phyloP scores from a whole-genome alignment of 2,888 invertebrate genomes.

The Ectropis crepuscularia region DNA sequence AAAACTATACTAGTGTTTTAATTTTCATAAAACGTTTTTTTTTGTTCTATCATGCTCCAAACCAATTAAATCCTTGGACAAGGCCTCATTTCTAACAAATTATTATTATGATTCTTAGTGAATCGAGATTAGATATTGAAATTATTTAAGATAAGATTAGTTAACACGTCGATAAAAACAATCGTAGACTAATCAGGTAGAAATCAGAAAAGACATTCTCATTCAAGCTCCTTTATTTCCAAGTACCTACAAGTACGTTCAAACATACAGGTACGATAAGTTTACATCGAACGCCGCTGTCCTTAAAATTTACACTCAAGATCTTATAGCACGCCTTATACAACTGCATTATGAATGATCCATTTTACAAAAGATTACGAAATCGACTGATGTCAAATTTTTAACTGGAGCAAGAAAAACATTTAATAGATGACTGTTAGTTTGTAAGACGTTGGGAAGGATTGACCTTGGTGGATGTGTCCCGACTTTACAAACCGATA shows the following conservation, averaged over 20 bases:
- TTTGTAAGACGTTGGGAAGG: background rate
- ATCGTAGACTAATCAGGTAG: background rate
- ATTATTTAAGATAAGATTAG: constrained; percentile 1
- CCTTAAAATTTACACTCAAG: constrained; percentile 11
- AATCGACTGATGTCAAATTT: too few relatives aligned
- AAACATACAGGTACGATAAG: constrained; percentile 28
- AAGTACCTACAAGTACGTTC: constrained; percentile 52
- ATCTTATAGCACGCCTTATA: constrained; percentile 13
- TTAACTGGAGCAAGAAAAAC: too few relatives aligned
- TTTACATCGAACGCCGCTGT: constrained; percentile 27
- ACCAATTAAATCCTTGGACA: too few relatives aligned
- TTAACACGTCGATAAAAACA: background rate
- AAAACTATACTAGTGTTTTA: too few relatives aligned
- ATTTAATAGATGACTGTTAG: too few relatives aligned
- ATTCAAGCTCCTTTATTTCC: constrained; percentile 82
- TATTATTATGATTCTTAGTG: too few relatives aligned
- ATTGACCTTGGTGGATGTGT: background rate
- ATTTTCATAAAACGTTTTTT: too few relatives aligned
- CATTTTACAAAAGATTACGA: constrained; percentile 8
- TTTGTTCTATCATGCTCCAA: too few relatives aligned
- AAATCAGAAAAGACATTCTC: constrained; percentile 32
- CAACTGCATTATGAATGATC: constrained; percentile 2
- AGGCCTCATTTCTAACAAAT: too few relatives aligned
- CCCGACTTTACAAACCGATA: background rate
- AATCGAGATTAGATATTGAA: too few relatives aligned